phyloP scores from a whole-genome alignment of 2,113 vertebrate genomes.

The Aramus guarauna region DNA sequence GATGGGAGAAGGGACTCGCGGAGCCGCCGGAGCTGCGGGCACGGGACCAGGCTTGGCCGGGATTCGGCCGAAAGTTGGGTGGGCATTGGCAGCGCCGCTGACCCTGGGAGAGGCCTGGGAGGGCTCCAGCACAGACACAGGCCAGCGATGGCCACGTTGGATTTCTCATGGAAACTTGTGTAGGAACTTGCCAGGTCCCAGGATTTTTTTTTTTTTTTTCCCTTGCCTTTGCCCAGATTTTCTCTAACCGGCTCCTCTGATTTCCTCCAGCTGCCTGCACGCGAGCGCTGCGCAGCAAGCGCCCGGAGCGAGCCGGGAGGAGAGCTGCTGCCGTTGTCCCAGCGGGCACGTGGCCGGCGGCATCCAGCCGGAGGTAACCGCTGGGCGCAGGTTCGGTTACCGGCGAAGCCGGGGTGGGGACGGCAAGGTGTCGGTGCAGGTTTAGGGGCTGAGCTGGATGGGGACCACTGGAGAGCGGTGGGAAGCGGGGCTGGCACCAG shows the following conservation, averaged over 20 bases:
- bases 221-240: slow-evolving; percentile 52
- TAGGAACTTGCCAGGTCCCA: slow-evolving; percentile 51
- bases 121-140: background rate
- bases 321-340: background rate
- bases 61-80: background rate
- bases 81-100: background rate
- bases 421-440: background rate
- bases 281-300: background rate
- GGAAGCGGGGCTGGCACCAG: background rate
- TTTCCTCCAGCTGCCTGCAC: slow-evolving; percentile 56
- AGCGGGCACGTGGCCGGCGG: rapidly evolving
- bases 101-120: slow-evolving; percentile 2
- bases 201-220: background rate
- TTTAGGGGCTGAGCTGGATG: background rate
- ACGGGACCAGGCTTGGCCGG: background rate
- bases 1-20: rapidly evolving
- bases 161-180: slow-evolving; percentile 38
- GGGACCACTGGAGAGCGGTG: background rate
- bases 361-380: rapidly evolving
- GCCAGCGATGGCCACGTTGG: background rate
- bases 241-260: background rate
- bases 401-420: rapidly evolving
- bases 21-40: rapidly evolving
- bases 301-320: background rate
- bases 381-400: background rate